These are phyloP conservation scores for Nasonia longicornis DNA, from an alignment of 1,140 invertebrate species.

Conservation along the genomic window DNA sequence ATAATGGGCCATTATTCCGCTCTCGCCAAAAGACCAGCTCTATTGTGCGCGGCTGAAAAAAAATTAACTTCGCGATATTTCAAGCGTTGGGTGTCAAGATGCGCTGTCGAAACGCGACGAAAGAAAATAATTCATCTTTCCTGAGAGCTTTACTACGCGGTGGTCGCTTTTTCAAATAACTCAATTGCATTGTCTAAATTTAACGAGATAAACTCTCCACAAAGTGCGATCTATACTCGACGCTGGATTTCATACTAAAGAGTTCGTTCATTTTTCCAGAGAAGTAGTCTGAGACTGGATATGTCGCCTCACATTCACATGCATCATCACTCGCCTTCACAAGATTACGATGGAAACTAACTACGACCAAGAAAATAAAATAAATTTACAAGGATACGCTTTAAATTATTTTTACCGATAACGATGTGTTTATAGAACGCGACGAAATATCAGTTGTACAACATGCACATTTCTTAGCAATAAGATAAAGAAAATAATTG, in stretches of 20 bases:
- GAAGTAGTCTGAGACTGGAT: constrained; percentile 65
- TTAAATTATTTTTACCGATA: constrained; percentile 46
- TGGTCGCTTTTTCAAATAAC: no score
- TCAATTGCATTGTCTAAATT: neutral
- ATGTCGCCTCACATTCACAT: constrained; percentile 66
- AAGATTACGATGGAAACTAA: constrained; percentile 63
- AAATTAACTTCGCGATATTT: no score
- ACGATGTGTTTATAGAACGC: constrained; percentile 25
- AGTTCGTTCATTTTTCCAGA: constrained; percentile 51
- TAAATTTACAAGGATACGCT: constrained; percentile 34
- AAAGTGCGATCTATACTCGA: neutral
- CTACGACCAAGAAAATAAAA: constrained; percentile 11
- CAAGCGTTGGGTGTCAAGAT: no score
- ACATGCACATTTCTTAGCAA: constrained; percentile 36
- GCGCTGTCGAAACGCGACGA: no score
- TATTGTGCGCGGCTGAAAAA: no score
- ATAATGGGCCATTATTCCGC: neutral
- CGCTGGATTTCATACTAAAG: neutral
- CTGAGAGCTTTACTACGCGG: no score
- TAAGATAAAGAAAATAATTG: constrained; percentile 24
- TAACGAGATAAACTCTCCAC: neutral
- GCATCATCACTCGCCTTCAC: constrained; percentile 61
- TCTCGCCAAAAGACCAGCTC: no score
- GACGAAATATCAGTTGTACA: constrained; percentile 33
- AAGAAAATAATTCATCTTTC: no score